Evolutionary conservation across 2,113 vertebrate species (phyloP), one percentile per base, ranked within the genome.

Genomic region (Epinephelus cyanopodus): DNA sequence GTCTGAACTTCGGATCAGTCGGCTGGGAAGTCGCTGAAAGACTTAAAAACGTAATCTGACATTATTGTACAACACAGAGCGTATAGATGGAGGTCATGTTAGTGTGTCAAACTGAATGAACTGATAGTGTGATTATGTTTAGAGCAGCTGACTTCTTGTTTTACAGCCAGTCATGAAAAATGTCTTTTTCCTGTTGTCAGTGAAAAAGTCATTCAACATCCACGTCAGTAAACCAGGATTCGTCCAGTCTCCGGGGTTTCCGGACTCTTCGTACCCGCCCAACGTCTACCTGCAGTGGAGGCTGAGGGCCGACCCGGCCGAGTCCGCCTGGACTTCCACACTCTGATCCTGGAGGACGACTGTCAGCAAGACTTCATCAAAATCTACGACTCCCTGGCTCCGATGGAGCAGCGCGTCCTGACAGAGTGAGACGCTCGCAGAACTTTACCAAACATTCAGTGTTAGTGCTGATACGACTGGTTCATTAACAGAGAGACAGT

Each of bases 311-410:
- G 96, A 99, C 0, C 96, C 94, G 0, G 68, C 8, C 14, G 96
- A 21, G 93, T 99, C 79, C 95, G 86, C 56, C 95, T 99, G 79
- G 96, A 96, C 86, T 99, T 99, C 93, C 95, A 91, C 66, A 97
- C 94, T 0, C 93, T 99, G 74, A 95, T 95, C 56, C 78, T 99
- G 57, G 96, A 98, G 23, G 89, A 93, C 0, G 63, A 94, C 21
- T 91, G 83, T 6, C 53, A 74, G 37, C 88, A 93, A 0, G 97
- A 99, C 94, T 95, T 96, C 86, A 93, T 99, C 82, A 94, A 84
- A 27, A 94, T 98, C 58, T 99, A 99, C 4, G 89, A 99, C 90
- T 96, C 97, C 0, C 94, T 99, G 86, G 97, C 90, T 27, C 95
- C 97, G 0, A 84, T 97, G 27, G 96, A 97, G 60, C 89, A 91